phyloP scores from a whole-genome alignment of 1,140 invertebrate species.

The Pseudobourletiella spinata region DNA sequence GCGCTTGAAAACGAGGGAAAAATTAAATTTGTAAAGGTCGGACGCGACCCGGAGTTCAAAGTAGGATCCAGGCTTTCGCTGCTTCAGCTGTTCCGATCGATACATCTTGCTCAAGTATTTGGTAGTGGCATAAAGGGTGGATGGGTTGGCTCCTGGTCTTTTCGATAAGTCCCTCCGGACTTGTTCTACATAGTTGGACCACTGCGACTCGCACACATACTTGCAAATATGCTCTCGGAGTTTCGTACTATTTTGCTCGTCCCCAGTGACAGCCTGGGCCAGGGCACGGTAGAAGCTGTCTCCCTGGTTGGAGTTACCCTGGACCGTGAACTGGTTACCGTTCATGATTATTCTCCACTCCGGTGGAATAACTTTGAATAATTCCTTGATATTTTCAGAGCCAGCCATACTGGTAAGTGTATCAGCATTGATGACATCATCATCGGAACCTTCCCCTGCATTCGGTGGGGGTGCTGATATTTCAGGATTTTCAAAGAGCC shows the following conservation, averaged over 20 bases:
- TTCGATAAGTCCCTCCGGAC: not conserved
- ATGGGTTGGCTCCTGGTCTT: too few relatives aligned
- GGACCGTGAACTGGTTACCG: not conserved
- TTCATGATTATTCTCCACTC: not conserved
- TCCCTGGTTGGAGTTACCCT: not conserved
- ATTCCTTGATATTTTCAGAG: not conserved
- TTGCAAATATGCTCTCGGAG: not conserved
- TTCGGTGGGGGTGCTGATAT: not conserved
- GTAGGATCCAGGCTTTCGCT: not conserved
- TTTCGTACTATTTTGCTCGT: not conserved
- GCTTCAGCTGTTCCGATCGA: not conserved
- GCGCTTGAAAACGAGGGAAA: not conserved
- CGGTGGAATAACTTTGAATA: not conserved
- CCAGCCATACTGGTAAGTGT: not conserved
- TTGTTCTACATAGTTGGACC: not conserved
- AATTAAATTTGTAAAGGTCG: not conserved
- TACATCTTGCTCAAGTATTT: not conserved
- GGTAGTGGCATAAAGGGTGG: not conserved
- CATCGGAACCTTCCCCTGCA: not conserved
- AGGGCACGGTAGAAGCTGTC: constrained; percentile 1
- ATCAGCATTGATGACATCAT: not conserved
- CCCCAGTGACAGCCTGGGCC: not conserved
- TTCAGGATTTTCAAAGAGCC: not conserved
- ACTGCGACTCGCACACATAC: not conserved
- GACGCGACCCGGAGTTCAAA: not conserved